Evolutionary conservation across 2,113 vertebrate genomes (phyloP).

Genomic region (Ctenodactylus gundi): DNA sequence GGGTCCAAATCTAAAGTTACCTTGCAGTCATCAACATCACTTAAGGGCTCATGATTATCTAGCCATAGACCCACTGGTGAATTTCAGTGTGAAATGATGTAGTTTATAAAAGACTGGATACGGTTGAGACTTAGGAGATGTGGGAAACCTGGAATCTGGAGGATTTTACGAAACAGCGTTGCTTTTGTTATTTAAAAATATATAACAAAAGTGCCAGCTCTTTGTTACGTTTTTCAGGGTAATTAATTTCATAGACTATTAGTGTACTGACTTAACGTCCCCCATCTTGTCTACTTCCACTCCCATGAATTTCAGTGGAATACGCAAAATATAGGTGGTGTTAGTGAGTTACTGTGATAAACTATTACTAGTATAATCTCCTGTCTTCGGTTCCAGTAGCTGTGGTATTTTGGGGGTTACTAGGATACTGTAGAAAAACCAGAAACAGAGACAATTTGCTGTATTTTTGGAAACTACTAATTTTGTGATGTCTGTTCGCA

Average conservation of each 20-base stretch:
- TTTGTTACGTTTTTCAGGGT: neutral
- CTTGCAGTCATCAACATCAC: neutral
- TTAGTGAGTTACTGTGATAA: neutral
- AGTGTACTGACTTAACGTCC: neutral
- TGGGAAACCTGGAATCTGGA: neutral
- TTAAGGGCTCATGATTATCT: neutral
- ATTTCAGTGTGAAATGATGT: neutral
- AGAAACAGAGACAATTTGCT: constrained; percentile 25
- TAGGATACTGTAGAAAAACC: constrained; percentile 47
- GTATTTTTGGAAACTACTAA: constrained; percentile 32
- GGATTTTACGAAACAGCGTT: neutral
- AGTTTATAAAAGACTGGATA: neutral
- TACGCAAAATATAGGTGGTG: neutral
- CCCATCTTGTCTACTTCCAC: neutral
- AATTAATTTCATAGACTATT: neutral
- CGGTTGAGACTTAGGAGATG: neutral
- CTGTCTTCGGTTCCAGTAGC: neutral
- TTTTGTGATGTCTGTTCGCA: constrained; percentile 12
- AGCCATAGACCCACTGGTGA: neutral
- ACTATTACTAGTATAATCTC: neutral
- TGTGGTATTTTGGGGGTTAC: neutral
- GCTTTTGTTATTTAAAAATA: constrained; percentile 29
- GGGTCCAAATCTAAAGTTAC: neutral
- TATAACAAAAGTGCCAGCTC: neutral
- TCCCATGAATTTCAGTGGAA: neutral